Percentiles rank a stretch among this genome's conserved stretches.
Evolutionary conservation across 2,797 vertebrate species (phyloP).

Genomic region (Pangasius djambal): DNA sequence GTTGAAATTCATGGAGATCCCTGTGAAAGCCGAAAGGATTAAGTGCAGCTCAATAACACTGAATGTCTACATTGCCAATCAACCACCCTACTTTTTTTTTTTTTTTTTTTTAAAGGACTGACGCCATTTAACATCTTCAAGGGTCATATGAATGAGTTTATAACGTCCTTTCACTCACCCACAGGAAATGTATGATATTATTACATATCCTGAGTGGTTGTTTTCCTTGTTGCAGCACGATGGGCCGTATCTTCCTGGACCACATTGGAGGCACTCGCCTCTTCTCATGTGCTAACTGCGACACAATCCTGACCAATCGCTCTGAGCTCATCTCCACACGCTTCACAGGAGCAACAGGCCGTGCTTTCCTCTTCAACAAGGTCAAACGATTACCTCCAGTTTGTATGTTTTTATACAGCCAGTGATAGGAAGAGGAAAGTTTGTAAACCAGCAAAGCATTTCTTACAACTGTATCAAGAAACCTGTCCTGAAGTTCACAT

Average conservation of each 20-base stretch:
- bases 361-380: constrained; percentile 99
- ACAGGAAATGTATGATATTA: neutral
- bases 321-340: constrained; percentile 97
- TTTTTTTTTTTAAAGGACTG: neutral
- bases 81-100: neutral
- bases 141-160: neutral
- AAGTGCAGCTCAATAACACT: neutral
- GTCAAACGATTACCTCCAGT: constrained; percentile 51
- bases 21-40: neutral
- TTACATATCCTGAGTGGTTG: neutral
- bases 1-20: neutral
- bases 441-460: neutral
- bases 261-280: constrained; percentile 97
- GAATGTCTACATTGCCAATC: neutral
- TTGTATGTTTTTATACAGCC: neutral
- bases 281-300: constrained; percentile 98
- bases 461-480: neutral
- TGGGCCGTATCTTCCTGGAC: constrained; percentile 98
- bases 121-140: neutral
- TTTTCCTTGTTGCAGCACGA: constrained; percentile 56
- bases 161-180: neutral
- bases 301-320: constrained; percentile 96
- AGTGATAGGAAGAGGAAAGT: no score
- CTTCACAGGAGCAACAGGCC: constrained; percentile 95
- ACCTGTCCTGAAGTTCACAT: neutral